phyloP scores from a whole-genome alignment of 2,797 vertebrate species.

The Melanogrammus aeglefinus region DNA sequence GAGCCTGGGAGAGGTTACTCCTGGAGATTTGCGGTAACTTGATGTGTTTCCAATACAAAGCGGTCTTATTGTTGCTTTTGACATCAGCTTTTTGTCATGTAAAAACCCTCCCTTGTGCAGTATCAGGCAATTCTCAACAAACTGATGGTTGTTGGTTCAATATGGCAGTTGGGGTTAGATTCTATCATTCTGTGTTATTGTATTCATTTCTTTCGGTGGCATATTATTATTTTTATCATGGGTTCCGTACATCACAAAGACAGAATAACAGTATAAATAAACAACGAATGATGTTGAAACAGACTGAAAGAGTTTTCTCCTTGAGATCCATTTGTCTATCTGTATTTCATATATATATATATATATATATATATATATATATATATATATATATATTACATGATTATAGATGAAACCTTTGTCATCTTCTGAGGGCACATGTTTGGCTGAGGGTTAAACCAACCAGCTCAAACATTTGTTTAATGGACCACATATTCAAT shows the following conservation, averaged over 20 bases:
- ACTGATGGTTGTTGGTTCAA: not conserved
- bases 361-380: not conserved
- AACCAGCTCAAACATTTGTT: not conserved
- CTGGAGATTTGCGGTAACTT: not conserved
- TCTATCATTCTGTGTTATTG: not conserved
- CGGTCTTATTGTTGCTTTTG: not conserved
- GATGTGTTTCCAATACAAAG: not conserved
- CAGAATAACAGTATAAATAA: not conserved
- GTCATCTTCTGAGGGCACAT: not conserved
- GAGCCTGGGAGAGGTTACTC: not conserved
- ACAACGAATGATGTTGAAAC: not conserved
- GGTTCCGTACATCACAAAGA: not conserved
- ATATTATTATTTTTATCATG: not conserved
- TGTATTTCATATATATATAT: not conserved
- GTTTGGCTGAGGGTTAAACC: not conserved
- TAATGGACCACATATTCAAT: not conserved
- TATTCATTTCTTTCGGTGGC: not conserved
- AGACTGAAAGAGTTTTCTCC: not conserved
- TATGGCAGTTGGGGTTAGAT: not conserved
- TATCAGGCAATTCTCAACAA: not conserved
- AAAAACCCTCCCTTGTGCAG: not conserved
- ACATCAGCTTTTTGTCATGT: not conserved
- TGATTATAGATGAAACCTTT: not conserved
- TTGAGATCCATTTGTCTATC: not conserved
- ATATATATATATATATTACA: no score